Evolutionary conservation across 2,113 vertebrate species (phyloP).

Genomic region (Nycticebus coucang): DNA sequence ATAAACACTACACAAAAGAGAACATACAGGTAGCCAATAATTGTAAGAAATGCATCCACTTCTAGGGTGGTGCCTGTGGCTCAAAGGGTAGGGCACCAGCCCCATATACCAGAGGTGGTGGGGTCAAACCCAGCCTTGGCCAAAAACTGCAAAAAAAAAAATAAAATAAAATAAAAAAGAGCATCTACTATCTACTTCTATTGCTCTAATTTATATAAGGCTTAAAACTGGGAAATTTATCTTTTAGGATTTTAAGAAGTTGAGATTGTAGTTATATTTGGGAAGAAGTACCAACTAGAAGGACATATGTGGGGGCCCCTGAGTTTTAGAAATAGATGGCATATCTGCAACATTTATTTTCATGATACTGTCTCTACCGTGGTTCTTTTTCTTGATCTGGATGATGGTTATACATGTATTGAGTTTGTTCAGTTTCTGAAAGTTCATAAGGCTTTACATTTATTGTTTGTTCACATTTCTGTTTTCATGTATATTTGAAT

Average conservation of each 20-base stretch:
- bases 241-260: conserved; percentile 19
- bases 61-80: background rate
- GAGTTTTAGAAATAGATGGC: conserved; percentile 33
- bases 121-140: too few species aligned
- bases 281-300: background rate
- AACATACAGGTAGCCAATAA: background rate
- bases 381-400: background rate
- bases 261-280: background rate
- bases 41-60: background rate
- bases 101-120: too few species aligned
- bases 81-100: too few species aligned
- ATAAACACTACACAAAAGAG: conserved; percentile 18
- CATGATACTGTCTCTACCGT: background rate
- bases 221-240: conserved; percentile 15
- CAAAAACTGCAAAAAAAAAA: too few species aligned
- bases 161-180: too few species aligned
- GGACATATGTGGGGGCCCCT: background rate
- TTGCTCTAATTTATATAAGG: conserved; percentile 1
- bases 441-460: background rate
- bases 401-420: background rate
- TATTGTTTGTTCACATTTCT: conserved; percentile 39
- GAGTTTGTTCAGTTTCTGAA: conserved; percentile 30
- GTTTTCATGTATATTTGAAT: background rate
- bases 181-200: background rate
- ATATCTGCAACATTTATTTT: conserved; percentile 25